phyloP scores from a whole-genome alignment of 2,113 vertebrate genomes.

The Glaucidium brasilianum region DNA sequence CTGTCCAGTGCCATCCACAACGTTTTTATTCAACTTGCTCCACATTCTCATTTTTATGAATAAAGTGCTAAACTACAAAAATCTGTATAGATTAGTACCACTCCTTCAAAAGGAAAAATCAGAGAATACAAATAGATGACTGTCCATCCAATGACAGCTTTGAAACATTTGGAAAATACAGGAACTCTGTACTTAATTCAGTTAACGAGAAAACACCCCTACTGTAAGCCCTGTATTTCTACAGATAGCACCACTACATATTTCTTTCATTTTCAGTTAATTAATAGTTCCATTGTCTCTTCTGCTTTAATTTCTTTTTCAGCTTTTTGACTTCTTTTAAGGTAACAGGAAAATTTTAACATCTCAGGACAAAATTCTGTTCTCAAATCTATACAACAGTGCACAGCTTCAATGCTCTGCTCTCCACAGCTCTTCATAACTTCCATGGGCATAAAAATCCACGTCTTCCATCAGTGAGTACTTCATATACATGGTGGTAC shows the following conservation, averaged over 20 bases:
- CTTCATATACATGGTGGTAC: background rate
- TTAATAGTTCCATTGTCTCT: background rate
- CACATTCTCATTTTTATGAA: background rate
- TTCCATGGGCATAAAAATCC: background rate
- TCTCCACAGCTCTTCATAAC: background rate
- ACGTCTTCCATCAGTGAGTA: background rate
- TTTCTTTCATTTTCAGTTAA: background rate
- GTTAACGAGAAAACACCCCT: background rate
- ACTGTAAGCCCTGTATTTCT: background rate
- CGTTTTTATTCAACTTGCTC: background rate
- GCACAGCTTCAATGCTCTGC: background rate
- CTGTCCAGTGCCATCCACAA: background rate
- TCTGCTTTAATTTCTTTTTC: background rate
- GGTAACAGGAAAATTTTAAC: background rate
- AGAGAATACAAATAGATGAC: background rate
- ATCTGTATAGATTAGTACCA: background rate
- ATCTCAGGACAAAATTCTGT: background rate
- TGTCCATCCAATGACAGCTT: background rate
- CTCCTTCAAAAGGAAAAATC: background rate
- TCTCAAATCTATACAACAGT: background rate
- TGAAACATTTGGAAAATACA: background rate
- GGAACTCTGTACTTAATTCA: background rate
- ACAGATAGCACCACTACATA: background rate
- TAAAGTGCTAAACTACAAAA: background rate
- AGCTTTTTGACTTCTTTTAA: background rate